phyloP scores from a whole-genome alignment of 2,797 vertebrate genomes.

The Bradypodion ventrale region DNA sequence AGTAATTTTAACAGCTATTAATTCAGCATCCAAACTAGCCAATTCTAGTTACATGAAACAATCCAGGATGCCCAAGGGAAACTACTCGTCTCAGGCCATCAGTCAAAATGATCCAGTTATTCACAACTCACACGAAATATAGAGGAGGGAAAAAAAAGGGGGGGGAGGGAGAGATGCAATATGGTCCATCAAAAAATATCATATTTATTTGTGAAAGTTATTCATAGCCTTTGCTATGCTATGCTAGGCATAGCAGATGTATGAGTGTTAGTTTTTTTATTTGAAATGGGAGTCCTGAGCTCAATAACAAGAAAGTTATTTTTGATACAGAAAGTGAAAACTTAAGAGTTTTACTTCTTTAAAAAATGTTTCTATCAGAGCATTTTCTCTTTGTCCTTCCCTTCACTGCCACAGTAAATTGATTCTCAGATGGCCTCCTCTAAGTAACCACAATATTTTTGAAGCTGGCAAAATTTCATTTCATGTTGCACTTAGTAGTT shows the following conservation, averaged over 20 bases:
- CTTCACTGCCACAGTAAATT: not conserved
- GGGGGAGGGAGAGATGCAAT: not conserved
- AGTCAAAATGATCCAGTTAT: slow-evolving; percentile 1
- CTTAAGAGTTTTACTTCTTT: slow-evolving; percentile 20
- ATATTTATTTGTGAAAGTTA: not conserved
- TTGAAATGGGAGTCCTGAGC: not conserved
- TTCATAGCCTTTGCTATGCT: slow-evolving; percentile 16
- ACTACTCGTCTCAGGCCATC: not conserved
- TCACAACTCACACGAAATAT: not conserved
- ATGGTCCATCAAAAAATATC: slow-evolving; percentile 18
- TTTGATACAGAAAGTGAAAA: slow-evolving; percentile 37
- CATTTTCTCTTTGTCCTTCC: not conserved
- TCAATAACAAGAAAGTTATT: slow-evolving; percentile 33
- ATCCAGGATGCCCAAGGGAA: fast-evolving
- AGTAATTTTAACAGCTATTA: not conserved
- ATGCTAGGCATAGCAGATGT: not conserved
- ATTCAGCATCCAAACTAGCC: not conserved
- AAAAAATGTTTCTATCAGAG: slow-evolving; percentile 19
- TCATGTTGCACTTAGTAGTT: not conserved
- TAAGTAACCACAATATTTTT: not conserved
- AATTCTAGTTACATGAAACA: slow-evolving; percentile 6
- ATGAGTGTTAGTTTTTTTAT: slow-evolving; percentile 2
- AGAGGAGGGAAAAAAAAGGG: not conserved
- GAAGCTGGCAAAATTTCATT: not conserved
- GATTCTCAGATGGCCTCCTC: not conserved